Evolutionary conservation across 2,113 vertebrate species (phyloP).

Genomic region (Trematocara zebra): DNA sequence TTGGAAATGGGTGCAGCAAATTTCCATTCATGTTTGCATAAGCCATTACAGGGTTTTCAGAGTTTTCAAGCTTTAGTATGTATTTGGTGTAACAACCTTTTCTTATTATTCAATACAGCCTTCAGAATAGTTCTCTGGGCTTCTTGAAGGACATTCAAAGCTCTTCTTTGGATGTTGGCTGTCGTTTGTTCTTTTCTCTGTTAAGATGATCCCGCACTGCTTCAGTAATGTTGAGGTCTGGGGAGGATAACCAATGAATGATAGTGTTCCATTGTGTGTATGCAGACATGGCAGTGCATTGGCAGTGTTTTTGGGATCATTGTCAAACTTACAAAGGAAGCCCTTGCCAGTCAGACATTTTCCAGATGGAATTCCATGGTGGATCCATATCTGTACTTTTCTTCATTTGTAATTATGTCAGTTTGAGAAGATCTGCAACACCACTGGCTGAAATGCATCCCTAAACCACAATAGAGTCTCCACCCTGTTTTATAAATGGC

Average conservation of each 20-base stretch:
- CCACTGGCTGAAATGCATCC: not conserved
- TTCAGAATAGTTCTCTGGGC: not conserved
- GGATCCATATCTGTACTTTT: not conserved
- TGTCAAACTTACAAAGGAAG: not conserved
- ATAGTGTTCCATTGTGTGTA: not conserved
- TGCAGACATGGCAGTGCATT: not conserved
- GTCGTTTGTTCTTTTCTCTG: not conserved
- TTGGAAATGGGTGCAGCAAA: not conserved
- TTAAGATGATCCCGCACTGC: not conserved
- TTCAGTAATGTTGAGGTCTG: not conserved
- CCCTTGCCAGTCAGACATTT: not conserved
- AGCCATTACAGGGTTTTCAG: not conserved
- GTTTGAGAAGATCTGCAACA: not conserved
- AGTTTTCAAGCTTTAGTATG: not conserved
- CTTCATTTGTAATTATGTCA: not conserved
- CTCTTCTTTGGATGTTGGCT: not conserved
- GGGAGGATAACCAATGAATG: not conserved
- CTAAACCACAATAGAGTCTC: not conserved
- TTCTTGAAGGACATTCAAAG: not conserved
- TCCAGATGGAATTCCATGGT: not conserved
- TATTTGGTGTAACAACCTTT: not conserved
- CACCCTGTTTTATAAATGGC: not conserved
- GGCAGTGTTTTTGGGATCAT: not conserved
- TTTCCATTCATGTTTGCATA: not conserved
- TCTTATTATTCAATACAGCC: not conserved